phyloP scores from a whole-genome alignment of 2,888 invertebrate species.

The Acanthosepion pharaonis region DNA sequence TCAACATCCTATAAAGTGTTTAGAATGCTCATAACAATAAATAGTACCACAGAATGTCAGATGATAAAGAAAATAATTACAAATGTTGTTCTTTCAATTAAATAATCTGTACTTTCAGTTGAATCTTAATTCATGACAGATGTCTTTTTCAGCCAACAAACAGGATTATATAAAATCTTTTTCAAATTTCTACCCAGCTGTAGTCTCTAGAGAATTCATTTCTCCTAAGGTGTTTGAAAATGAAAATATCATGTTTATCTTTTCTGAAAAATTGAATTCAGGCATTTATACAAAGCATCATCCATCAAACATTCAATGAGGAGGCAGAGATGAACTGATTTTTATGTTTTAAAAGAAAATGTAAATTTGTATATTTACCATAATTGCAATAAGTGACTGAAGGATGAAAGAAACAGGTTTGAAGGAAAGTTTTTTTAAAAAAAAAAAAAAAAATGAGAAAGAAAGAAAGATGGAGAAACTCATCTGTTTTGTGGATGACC shows the following conservation, averaged over 20 bases:
- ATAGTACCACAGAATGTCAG: no score
- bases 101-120: neutral
- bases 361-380: neutral
- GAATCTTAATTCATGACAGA: neutral
- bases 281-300: neutral
- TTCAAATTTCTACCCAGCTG: neutral
- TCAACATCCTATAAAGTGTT: no score
- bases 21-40: no score
- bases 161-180: neutral
- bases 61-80: no score
- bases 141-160: neutral
- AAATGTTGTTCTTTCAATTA: neutral
- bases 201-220: neutral
- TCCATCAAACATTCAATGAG: neutral
- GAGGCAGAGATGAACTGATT: neutral
- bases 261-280: neutral
- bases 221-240: neutral
- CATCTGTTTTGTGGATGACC: neutral
- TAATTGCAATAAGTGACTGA: neutral
- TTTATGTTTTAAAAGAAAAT: neutral
- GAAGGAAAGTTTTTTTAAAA: neutral
- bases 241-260: neutral
- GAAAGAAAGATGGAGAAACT: neutral
- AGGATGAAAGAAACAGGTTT: neutral
- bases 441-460: neutral